Conservation (phyloP, 1,140 invertebrate genomes). For the Ditylenchus dipsaci region DNA sequence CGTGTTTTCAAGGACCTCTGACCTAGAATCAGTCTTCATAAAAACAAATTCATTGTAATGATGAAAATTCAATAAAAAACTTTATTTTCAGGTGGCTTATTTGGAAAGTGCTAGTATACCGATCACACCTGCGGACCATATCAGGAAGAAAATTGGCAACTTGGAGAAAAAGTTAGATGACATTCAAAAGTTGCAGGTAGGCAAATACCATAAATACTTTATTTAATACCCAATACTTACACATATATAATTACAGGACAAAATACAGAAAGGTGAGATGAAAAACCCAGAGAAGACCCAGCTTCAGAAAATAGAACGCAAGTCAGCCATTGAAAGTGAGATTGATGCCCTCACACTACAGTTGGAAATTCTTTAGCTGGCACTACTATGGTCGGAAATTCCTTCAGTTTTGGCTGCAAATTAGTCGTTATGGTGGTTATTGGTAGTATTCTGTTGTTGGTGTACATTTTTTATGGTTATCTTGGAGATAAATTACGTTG, state of each 20-base stretch:
- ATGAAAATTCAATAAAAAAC: too few relatives aligned
- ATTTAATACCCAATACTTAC: not conserved
- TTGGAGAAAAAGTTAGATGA: slow-evolving; percentile 51
- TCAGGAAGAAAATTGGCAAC: slow-evolving; percentile 48
- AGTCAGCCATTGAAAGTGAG: slow-evolving; percentile 53
- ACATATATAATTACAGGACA: slow-evolving; percentile 3
- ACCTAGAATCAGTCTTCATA: too few relatives aligned
- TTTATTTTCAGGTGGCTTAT: not conserved
- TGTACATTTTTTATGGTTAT: not conserved
- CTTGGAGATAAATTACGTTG: too few relatives aligned
- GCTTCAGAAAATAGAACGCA: slow-evolving; percentile 56
- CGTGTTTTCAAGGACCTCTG: too few relatives aligned
- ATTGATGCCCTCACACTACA: slow-evolving; percentile 58
- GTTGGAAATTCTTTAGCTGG: slow-evolving; percentile 36
- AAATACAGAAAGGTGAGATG: slow-evolving; percentile 44
- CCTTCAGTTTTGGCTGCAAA: not conserved
- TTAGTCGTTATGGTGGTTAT: not conserved
- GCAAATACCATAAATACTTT: too few relatives aligned
- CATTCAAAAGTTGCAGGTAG: slow-evolving; percentile 43
- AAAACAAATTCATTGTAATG: too few relatives aligned
- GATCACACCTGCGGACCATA: slow-evolving; percentile 47
- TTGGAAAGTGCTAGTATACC: slow-evolving; percentile 19
- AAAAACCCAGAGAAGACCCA: slow-evolving; percentile 51
- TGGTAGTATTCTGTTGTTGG: slow-evolving; percentile 16
- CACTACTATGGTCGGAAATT: not conserved